Conservation (phyloP, 1,140 invertebrate species). For the Lucilia cuprina region DNA sequence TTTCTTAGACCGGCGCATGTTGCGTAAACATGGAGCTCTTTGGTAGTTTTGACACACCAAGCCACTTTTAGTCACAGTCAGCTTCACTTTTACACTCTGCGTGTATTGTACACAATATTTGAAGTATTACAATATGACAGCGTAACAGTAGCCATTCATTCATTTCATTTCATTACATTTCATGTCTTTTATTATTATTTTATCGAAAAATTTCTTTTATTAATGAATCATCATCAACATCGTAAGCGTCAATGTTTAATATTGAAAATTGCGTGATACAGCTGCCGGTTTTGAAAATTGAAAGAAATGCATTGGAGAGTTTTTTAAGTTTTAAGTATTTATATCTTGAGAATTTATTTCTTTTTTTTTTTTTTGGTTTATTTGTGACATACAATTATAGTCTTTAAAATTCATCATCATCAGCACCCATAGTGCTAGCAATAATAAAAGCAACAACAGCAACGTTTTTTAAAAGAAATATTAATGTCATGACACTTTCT, state of each 20-base stretch:
- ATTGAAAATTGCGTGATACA: constrained; percentile 1
- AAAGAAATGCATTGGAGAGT: not conserved
- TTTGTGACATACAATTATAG: not conserved
- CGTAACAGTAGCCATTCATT: not conserved
- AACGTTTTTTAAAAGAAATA: not conserved
- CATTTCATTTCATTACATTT: not conserved
- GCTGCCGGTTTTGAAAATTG: not conserved
- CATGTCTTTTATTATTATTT: not conserved
- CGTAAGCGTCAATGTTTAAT: not conserved
- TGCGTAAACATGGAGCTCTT: not conserved
- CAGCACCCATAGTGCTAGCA: not conserved
- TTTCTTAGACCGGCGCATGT: not conserved
- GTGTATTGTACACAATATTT: not conserved
- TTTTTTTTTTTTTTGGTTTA: not conserved
- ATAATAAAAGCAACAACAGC: not conserved
- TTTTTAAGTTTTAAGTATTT: not conserved
- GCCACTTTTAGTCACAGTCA: not conserved
- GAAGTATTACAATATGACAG: not conserved
- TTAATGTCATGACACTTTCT: constrained; percentile 11
- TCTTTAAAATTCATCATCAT: constrained; percentile 3
- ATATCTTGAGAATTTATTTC: not conserved
- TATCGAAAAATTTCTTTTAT: constrained; percentile 5
- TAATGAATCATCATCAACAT: not conserved
- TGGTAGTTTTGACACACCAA: not conserved
- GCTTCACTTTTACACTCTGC: not conserved